Evolutionary conservation across 2,797 vertebrate genomes (phyloP).

Genomic region (Vespertilio murinus): DNA sequence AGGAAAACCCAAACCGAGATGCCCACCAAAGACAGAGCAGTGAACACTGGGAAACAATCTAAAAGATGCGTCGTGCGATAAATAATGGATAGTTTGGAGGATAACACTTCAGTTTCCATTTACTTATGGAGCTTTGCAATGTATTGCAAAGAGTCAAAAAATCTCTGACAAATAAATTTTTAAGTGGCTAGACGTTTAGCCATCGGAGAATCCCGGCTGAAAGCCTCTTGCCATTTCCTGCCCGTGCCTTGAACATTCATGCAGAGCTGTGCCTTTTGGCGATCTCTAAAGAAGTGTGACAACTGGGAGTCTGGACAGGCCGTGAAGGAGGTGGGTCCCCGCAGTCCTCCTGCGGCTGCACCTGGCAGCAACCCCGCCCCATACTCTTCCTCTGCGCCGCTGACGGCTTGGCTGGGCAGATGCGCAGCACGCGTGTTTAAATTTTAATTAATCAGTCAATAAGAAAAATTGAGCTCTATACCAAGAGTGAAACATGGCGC

Average conservation of each 20-base stretch:
- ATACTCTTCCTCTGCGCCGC: rapidly evolving
- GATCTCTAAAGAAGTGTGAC: background rate
- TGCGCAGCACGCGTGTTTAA: background rate
- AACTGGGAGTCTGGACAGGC: background rate
- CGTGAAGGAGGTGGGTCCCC: background rate
- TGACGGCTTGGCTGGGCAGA: background rate
- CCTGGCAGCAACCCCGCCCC: background rate
- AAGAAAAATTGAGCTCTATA: background rate
- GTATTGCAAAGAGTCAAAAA: background rate
- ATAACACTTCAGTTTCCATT: background rate
- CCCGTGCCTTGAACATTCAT: background rate
- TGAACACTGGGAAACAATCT: rapidly evolving
- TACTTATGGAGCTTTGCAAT: background rate
- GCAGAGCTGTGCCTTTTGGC: conserved; percentile 15
- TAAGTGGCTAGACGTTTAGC: background rate
- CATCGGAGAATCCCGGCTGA: background rate
- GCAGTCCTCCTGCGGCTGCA: conserved; percentile 5
- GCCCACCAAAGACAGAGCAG: background rate
- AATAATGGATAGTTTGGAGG: background rate
- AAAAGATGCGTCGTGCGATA: background rate
- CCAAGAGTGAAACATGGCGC: background rate
- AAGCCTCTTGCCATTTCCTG: background rate
- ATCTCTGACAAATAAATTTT: background rate
- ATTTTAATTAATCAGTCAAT: conserved; percentile 41
- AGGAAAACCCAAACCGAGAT: background rate